phyloP scores from a whole-genome alignment of 2,113 vertebrate genomes.

The Ursus arctos region DNA sequence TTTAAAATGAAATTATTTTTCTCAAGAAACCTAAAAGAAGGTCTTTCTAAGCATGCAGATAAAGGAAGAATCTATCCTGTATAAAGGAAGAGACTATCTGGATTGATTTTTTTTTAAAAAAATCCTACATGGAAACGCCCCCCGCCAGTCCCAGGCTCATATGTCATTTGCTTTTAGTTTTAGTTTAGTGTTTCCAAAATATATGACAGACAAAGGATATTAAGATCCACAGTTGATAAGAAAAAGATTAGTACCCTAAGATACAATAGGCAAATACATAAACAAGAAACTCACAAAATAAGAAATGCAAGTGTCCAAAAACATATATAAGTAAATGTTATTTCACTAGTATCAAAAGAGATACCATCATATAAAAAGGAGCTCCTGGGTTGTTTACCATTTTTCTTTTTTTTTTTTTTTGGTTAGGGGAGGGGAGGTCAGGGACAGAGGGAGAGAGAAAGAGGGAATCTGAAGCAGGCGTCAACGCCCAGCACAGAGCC shows the following conservation, averaged over 20 bases:
- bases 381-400: background rate
- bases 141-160: too few relatives aligned
- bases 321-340: background rate
- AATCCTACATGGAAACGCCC: background rate
- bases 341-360: background rate
- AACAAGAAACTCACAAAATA: background rate
- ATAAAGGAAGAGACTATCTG: slow-evolving; percentile 5
- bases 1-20: slow-evolving; percentile 38
- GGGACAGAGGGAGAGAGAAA: background rate
- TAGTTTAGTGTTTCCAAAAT: background rate
- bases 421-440: background rate
- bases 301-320: background rate
- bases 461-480: background rate
- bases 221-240: background rate
- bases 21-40: background rate
- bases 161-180: too few relatives aligned
- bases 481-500: background rate
- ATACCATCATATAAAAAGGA: background rate
- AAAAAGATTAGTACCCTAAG: background rate
- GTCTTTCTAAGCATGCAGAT: background rate
- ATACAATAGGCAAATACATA: background rate
- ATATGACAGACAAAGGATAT: background rate
- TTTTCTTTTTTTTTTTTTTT: background rate
- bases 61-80: background rate
- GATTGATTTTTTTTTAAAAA: background rate